phyloP scores from a whole-genome alignment of 2,888 invertebrate species.

The Troglohyphantes excavatus region DNA sequence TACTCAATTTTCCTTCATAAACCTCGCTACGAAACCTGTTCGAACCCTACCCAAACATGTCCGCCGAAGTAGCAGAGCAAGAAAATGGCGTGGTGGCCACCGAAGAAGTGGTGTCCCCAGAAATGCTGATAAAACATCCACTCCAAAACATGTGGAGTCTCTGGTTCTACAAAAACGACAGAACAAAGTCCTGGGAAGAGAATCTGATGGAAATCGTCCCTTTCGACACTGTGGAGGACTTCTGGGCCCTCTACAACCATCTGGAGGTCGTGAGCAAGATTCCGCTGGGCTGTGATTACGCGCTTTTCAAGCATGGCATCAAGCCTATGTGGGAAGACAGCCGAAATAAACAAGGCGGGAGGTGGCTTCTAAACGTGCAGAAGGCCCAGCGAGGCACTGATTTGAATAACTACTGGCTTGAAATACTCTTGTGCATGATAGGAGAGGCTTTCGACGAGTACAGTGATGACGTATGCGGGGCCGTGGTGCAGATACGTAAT shows the following conservation, averaged over 20 bases:
- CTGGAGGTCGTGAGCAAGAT: constrained; percentile 87
- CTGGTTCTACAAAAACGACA: constrained; percentile 98
- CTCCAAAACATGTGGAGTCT: constrained; percentile 97
- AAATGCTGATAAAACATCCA: constrained; percentile 89
- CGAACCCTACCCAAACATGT: neutral
- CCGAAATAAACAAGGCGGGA: constrained; percentile 94
- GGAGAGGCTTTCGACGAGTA: constrained; percentile 97
- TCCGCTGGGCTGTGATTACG: constrained; percentile 77
- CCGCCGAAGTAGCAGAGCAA: constrained; percentile 9
- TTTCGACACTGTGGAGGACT: constrained; percentile 99
- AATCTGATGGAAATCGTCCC: constrained; percentile 96
- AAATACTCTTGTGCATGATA: constrained; percentile 92
- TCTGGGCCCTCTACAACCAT: constrained; percentile 98
- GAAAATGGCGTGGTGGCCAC: neutral
- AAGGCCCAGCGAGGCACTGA: constrained; percentile 89
- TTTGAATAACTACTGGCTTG: constrained; percentile 93
- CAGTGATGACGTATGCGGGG: constrained; percentile 97
- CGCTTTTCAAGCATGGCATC: constrained; percentile 79
- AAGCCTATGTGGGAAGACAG: constrained; percentile 97
- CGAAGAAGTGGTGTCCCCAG: constrained; percentile 71
- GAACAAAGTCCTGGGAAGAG: constrained; percentile 93
- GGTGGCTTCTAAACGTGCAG: constrained; percentile 92
- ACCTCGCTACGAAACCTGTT: neutral
- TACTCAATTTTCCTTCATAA: neutral
- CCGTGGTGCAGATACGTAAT: constrained; percentile 95